Evolutionary conservation across 2,888 invertebrate species (phyloP), one percentile per base, ranked within the genome.

Genomic region (Oligia fasciuncula): DNA sequence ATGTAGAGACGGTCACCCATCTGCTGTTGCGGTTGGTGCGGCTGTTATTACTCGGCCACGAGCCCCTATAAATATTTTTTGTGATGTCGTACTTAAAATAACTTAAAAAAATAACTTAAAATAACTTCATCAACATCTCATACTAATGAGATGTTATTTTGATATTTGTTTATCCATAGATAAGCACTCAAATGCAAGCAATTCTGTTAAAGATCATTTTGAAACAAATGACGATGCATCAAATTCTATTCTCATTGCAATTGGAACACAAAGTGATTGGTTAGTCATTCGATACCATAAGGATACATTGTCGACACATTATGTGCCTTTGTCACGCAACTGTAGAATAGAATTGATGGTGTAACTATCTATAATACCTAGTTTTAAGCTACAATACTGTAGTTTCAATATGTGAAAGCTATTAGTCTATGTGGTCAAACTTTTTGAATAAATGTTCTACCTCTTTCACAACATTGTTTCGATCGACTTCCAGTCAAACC

Each of bases 271-370:
- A 14, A 62, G 51, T 68, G 60, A 75, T 73, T 75, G 54, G 19
- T 17, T 2, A 74, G 46, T 46, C 9, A 4, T 60, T 60, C 17
- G 54, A 54, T 62, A 62, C 40, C 67, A 40, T 14, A 62, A 8
- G 67, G 23, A 49, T 40, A 66, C 19, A 43, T 9, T 23, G 13
- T 9, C 9, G 40, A 40, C 23, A 40, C 62, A 23, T 68, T 35
- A 76, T 68, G 14, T 49, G 2, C 0, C 40, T 23, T 29, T 29
- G 76, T 68, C 81, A 80, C 81, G 80, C 46, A 3, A 80, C 17
- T 14, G 13, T 46, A 13, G 17, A 80, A 75, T 11, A 57, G 46
- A 51, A 62, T 78, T 62, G 23, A 70, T 54, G 54, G 13, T 63
- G 54, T 11, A 67, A 74, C 46, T 67, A 19, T n/a, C 2, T 73